These are phyloP conservation scores for Aulostomus chinensis DNA, from an alignment of 2,797 vertebrate genomes.

Conservation along the genomic window DNA sequence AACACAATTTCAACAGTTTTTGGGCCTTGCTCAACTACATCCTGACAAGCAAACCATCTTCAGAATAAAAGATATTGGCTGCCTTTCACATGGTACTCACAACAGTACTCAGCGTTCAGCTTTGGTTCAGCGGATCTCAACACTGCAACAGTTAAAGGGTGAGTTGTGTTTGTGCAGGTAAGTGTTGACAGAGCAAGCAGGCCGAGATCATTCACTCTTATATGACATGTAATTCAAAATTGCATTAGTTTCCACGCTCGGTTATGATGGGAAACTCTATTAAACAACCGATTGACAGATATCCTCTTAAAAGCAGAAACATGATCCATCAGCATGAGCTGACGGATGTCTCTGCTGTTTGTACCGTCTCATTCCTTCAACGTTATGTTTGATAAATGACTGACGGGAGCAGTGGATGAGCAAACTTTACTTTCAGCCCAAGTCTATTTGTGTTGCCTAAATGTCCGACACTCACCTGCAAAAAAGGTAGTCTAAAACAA, in stretches of 20 bases:
- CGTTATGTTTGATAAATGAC: no score
- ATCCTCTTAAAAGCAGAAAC: slow-evolving; percentile 21
- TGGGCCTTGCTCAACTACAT: no score
- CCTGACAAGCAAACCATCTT: no score
- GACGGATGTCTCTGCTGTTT: slow-evolving; percentile 36
- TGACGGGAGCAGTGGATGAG: slow-evolving; percentile 10
- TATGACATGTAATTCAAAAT: slow-evolving; percentile 41
- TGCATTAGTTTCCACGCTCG: slow-evolving; percentile 23
- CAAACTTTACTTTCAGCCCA: no score
- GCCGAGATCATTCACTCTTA: slow-evolving; percentile 28
- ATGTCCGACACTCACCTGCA: no score
- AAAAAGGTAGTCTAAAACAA: no score
- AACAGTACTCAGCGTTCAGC: no score
- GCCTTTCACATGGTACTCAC: no score
- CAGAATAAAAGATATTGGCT: no score
- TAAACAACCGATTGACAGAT: slow-evolving; percentile 36
- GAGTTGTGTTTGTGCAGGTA: not conserved
- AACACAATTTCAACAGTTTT: no score
- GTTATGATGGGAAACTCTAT: slow-evolving; percentile 46
- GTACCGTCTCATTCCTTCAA: slow-evolving; percentile 18
- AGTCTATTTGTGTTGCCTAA: no score
- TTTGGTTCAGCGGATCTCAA: not conserved
- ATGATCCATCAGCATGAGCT: slow-evolving; percentile 40
- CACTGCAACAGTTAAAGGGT: not conserved
- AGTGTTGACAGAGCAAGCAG: slow-evolving; percentile 15